phyloP scores from a whole-genome alignment of 1,140 invertebrate species.

The Neelides sp. region DNA sequence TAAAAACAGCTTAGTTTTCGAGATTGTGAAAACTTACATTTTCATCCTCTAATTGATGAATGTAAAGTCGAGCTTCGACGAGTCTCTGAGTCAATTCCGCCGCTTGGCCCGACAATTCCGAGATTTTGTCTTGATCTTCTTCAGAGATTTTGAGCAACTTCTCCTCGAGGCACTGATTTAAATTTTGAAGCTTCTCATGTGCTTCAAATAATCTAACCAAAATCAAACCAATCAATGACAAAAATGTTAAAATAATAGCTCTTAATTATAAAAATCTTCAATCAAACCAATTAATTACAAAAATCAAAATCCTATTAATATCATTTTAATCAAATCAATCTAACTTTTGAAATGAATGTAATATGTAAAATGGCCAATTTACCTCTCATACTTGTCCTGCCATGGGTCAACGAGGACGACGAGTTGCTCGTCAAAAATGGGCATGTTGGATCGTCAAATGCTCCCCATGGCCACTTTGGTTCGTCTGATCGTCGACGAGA shows the following conservation, averaged over 20 bases:
- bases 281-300: slow-evolving; percentile 1
- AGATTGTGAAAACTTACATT: slow-evolving; percentile 53
- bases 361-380: slow-evolving; percentile 10
- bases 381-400: slow-evolving; percentile 84
- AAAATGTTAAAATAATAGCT: slow-evolving; percentile 2
- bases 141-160: slow-evolving; percentile 69
- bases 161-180: slow-evolving; percentile 90
- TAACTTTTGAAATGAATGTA: not conserved
- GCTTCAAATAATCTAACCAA: slow-evolving; percentile 69
- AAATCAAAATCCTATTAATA: not conserved
- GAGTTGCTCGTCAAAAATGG: slow-evolving; percentile 67
- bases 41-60: slow-evolving; percentile 76
- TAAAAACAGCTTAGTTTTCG: not conserved
- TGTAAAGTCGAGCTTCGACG: slow-evolving; percentile 72
- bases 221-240: slow-evolving; percentile 8
- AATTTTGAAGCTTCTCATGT: slow-evolving; percentile 82
- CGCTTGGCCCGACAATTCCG: slow-evolving; percentile 70
- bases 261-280: slow-evolving; percentile 6
- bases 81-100: slow-evolving; percentile 71
- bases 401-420: slow-evolving; percentile 43
- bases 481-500: too few relatives aligned
- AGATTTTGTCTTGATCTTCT: slow-evolving; percentile 82
- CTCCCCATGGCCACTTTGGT: too few relatives aligned
- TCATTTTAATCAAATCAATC: not conserved
- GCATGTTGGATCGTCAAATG: too few relatives aligned